Evolutionary conservation across 92 coral and sea anemone species (phyloP), one percentile per base, ranked within the genome.

Genomic region (Porites cylindrica): DNA sequence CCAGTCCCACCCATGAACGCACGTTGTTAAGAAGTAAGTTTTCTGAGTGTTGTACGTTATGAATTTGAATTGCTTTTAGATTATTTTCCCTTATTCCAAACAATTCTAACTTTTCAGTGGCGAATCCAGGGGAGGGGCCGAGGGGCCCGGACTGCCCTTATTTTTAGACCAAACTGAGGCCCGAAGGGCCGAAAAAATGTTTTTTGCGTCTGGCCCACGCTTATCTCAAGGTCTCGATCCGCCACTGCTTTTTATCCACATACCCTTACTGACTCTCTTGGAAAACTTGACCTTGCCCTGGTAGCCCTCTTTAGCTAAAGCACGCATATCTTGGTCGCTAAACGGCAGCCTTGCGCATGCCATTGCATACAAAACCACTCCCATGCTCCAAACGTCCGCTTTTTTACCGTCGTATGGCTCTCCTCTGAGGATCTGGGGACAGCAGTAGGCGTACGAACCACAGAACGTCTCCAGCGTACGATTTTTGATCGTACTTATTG

Each of bases 311-410:
- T 78, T 93, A 32, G 85, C 69, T 13, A 94, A 71, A 50, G 73
- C 77, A n/a, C 89, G 79, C 72, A 94, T 76, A 24, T 94, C 95
- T 8, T 90, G 87, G 18, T 92, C 95, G 24, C 88, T 91, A 70
- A 94, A 94, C 1, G 98, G 98, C 6, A 94, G 89, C 11, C 96
- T 81, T 10, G 94, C 88, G 66, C 94, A 92, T 6, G 89, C 92
- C 79, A 94, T 60, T 7, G 98, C 98, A 29, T 94, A 94, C 76
- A 94, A 88, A 12, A 92, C 94, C 64, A 94, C 96, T 1, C 98
- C 98, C 98, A 94, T 94, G 76, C 98, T 94, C 98, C 98, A 94
- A 19, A 94, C 96, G 75, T 94, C 98, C n/a, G 96, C 87, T 67
- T 88, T 83, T 75, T 81, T 83, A 60, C 98, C 98, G 65, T 84